Conservation (phyloP, 2,888 invertebrate species). For the Phymatocera aterrima region DNA sequence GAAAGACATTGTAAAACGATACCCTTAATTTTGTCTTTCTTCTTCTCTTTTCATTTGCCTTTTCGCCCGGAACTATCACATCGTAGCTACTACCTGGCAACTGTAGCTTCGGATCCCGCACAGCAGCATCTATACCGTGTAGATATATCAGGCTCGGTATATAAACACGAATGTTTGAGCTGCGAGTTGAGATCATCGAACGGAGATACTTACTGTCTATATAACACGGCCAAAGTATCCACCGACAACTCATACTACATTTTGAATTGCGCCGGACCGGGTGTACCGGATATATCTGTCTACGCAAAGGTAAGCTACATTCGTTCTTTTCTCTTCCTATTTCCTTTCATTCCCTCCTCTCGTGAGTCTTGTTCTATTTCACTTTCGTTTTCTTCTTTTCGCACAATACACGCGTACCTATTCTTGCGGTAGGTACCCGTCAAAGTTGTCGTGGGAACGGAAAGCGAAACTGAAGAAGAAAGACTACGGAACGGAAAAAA, state of each 20-base stretch:
- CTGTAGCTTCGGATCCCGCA: constrained; percentile 84
- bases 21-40: no score
- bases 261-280: constrained; percentile 90
- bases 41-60: background rate
- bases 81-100: constrained; percentile 94
- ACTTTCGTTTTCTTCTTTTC: background rate
- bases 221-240: constrained; percentile 84
- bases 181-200: constrained; percentile 80
- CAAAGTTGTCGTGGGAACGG: no score
- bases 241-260: constrained; percentile 81
- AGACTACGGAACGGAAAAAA: background rate
- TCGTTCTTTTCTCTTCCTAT: constrained; percentile 13
- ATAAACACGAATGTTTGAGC: constrained; percentile 82
- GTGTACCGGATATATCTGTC: constrained; percentile 84
- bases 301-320: constrained; percentile 77
- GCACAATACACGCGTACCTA: no score
- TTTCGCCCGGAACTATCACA: no score
- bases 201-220: constrained; percentile 78
- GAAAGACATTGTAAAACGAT: no score
- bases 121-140: constrained; percentile 89
- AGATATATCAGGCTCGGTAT: constrained; percentile 74
- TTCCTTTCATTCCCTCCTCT: background rate
- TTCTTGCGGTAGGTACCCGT: no score
- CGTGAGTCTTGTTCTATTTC: background rate
- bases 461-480: no score